Conservation (phyloP, 1,140 invertebrate genomes). For the Drosophila mojavensis region DNA sequence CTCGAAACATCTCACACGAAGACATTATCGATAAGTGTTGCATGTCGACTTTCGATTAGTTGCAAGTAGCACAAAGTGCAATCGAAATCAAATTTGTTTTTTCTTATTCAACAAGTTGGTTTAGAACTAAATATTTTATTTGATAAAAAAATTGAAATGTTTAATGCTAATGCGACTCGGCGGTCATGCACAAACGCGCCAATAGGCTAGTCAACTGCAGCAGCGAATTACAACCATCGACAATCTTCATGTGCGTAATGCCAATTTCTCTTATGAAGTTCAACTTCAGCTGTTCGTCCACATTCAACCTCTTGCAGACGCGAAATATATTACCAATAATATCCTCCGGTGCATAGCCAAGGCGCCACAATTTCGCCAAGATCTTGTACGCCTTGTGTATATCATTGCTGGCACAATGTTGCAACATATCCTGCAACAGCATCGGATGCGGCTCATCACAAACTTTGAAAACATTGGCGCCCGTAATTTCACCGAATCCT, state of each 20-base stretch:
- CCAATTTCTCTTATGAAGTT: constrained; percentile 98
- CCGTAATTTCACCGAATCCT: constrained; percentile 96
- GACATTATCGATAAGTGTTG: too few relatives aligned
- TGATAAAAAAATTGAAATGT: not conserved
- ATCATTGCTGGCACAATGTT: constrained; percentile 91
- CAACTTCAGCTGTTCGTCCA: constrained; percentile 93
- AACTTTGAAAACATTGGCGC: constrained; percentile 99
- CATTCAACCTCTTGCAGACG: constrained; percentile 94
- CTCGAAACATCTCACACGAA: too few relatives aligned
- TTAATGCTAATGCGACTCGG: constrained; percentile 53
- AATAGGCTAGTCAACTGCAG: constrained; percentile 96
- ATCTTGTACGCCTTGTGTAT: constrained; percentile 95
- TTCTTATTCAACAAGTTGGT: constrained; percentile 28
- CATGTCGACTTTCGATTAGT: not conserved
- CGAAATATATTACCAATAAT: constrained; percentile 97
- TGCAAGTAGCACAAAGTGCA: not conserved
- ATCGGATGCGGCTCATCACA: constrained; percentile 99
- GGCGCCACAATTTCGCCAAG: constrained; percentile 93
- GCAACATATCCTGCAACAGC: constrained; percentile 96
- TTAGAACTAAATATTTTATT: constrained; percentile 1
- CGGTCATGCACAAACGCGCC: constrained; percentile 89
- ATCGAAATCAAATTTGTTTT: constrained; percentile 19
- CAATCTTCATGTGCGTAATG: constrained; percentile 94
- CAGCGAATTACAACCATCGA: constrained; percentile 94
- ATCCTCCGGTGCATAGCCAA: constrained; percentile 98